Evolutionary conservation across 2,888 invertebrate genomes (phyloP).

Genomic region (Rhaphigaster nebulosa): DNA sequence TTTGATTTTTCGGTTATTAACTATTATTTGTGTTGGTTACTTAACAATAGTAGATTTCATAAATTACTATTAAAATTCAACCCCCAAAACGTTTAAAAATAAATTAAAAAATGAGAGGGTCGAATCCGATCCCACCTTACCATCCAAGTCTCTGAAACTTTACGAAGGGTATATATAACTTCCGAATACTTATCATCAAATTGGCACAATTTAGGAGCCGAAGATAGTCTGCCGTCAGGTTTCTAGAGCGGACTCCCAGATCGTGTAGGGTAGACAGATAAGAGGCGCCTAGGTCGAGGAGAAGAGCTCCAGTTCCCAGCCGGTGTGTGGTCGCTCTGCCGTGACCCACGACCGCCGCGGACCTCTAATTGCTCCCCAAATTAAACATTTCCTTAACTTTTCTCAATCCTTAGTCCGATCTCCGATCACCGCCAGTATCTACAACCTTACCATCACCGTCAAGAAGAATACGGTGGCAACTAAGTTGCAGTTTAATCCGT

Average conservation of each 20-base stretch:
- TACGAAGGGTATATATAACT: no score
- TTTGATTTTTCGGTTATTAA: no score
- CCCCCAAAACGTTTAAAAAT: no score
- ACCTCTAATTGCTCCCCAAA: not conserved
- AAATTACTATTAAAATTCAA: no score
- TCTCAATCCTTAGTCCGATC: not conserved
- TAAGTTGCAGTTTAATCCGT: not conserved
- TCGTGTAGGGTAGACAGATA: not conserved
- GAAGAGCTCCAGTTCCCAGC: not conserved
- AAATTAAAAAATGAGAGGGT: no score
- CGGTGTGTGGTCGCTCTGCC: slow-evolving; percentile 25
- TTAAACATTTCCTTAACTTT: slow-evolving; percentile 20
- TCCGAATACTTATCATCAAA: no score
- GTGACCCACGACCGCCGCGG: not conserved
- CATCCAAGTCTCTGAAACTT: no score
- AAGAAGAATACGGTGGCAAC: not conserved
- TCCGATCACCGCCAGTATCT: not conserved
- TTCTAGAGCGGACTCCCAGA: not conserved
- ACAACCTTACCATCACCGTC: not conserved
- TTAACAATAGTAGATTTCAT: no score
- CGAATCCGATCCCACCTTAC: no score
- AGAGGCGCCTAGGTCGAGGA: not conserved
- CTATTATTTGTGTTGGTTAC: no score
- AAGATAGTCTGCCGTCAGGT: not conserved
- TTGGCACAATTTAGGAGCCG: not conserved